phyloP scores from a whole-genome alignment of 2,888 invertebrate species.

The Agrenia bidenticulata region DNA sequence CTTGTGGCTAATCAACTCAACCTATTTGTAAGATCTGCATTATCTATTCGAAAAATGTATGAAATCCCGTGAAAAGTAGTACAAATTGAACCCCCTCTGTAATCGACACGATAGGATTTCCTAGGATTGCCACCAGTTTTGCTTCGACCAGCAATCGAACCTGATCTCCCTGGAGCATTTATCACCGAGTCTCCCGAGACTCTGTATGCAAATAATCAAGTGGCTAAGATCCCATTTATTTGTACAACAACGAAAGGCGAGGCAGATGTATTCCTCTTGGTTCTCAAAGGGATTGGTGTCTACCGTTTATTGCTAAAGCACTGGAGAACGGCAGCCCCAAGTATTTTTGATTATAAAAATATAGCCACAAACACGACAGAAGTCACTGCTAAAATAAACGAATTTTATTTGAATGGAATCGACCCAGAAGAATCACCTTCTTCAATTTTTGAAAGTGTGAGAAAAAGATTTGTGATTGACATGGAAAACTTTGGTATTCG shows the following conservation, averaged over 20 bases:
- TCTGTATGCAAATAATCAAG: slow-evolving; percentile 29
- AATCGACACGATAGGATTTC: slow-evolving; percentile 25
- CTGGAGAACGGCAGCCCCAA: slow-evolving; percentile 28
- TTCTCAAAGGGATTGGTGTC: slow-evolving; percentile 31
- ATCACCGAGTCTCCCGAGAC: slow-evolving; percentile 30
- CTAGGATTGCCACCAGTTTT: slow-evolving; percentile 37
- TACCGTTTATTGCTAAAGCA: slow-evolving; percentile 24
- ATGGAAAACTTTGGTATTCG: not conserved
- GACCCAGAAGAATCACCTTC: not conserved
- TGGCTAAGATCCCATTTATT: slow-evolving; percentile 38
- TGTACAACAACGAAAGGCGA: slow-evolving; percentile 32
- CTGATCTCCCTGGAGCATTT: slow-evolving; percentile 35
- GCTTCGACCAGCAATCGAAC: slow-evolving; percentile 35
- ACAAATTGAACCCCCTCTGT: not conserved
- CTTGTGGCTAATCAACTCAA: slow-evolving; percentile 31
- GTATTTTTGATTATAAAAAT: slow-evolving; percentile 25
- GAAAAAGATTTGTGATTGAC: not conserved
- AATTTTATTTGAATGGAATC: slow-evolving; percentile 29
- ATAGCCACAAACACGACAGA: slow-evolving; percentile 21
- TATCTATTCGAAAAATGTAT: too few relatives aligned
- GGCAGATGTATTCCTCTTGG: slow-evolving; percentile 25
- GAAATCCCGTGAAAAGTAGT: not conserved
- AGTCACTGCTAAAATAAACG: slow-evolving; percentile 25
- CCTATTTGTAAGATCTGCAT: too few relatives aligned
- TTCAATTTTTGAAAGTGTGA: not conserved